Evolutionary conservation across 2,113 vertebrate species (phyloP).

Genomic region (Engraulis encrasicolus): DNA sequence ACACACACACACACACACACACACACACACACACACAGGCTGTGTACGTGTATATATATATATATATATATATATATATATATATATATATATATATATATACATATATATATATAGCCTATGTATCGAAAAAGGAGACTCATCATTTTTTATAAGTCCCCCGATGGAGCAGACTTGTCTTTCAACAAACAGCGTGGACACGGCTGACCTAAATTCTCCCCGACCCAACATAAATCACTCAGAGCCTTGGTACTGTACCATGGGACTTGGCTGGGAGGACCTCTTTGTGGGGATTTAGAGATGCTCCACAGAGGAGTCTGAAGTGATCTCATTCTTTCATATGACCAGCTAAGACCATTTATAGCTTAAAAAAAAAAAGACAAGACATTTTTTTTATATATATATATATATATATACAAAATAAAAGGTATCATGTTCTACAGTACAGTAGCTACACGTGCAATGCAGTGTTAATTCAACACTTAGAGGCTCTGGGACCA

Average conservation of each 20-base stretch:
- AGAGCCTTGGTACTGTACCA: neutral
- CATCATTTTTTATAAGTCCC: neutral
- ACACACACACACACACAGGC: too few relatives aligned
- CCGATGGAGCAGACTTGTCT: conserved; percentile 23
- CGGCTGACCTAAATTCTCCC: conserved; percentile 30
- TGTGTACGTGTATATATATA: too few relatives aligned
- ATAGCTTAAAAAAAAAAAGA: neutral
- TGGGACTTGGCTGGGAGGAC: neutral
- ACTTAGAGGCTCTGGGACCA: too few relatives aligned
- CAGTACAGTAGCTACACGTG: too few relatives aligned
- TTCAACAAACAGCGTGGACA: conserved; percentile 16
- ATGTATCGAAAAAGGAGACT: neutral
- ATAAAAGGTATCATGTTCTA: neutral
- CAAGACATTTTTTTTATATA: too few relatives aligned
- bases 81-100: too few relatives aligned
- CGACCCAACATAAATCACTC: conserved; percentile 24
- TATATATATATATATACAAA: too few relatives aligned
- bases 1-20: too few relatives aligned
- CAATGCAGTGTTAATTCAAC: too few relatives aligned
- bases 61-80: too few relatives aligned
- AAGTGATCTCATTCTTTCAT: conserved; percentile 6
- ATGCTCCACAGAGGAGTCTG: neutral
- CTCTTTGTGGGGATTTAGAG: neutral
- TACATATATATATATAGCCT: too few relatives aligned
- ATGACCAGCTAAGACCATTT: neutral